Base-by-base conservation (phyloP, 2,797 vertebrate species). In the Periophthalmus magnuspinnatus region DNA sequence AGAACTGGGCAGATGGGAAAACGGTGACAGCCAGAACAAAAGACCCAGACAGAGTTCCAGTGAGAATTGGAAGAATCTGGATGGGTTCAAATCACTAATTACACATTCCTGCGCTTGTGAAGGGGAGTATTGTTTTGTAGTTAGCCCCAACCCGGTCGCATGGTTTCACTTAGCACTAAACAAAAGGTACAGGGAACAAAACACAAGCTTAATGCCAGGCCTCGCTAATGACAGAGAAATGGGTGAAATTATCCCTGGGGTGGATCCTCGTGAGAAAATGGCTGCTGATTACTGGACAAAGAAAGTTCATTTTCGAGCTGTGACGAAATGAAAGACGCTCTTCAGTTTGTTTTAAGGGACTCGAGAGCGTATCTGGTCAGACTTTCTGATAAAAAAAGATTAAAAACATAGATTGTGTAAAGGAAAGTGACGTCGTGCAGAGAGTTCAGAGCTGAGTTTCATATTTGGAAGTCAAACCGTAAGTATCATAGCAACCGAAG, bases 131-230 rank as follows among this genome's bases (percentile, higher is more conserved):
- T 92, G 90, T 92, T 90, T 91, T 88, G 79, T 82, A 88, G 87
- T 91, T 91, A 91, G 90, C 89, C 88, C 86, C 83, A 79, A 89
- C 86, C 84, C 90, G 88, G 86, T 91, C 89, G 88, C 89, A 91
- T 91, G 91, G 90, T 92, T 92, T 91, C 89, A 91, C 89, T 92
- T 92, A 92, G 89, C 87, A 84, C 84, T 87, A 92, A 92, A 91
- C 89, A 91, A 91, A 91, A 91, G 91, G 90, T 91, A 87, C 81
- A 86, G 81, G 77, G 90, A 91, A 91, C 87, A 90, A 90, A 91
- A 92, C 87, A 88, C 81, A 83, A 86, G 88, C 74, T 79, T 89
- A 86, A 89, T 89, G 87, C 85, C 81, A 86, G 86, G 76, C 78
- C 85, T 81, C 85, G 79, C 85, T 90, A 91, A 91, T 90, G 90